These are phyloP conservation scores for Polyodon spathula DNA, from an alignment of 2,113 vertebrate genomes.

Conservation along the genomic window DNA sequence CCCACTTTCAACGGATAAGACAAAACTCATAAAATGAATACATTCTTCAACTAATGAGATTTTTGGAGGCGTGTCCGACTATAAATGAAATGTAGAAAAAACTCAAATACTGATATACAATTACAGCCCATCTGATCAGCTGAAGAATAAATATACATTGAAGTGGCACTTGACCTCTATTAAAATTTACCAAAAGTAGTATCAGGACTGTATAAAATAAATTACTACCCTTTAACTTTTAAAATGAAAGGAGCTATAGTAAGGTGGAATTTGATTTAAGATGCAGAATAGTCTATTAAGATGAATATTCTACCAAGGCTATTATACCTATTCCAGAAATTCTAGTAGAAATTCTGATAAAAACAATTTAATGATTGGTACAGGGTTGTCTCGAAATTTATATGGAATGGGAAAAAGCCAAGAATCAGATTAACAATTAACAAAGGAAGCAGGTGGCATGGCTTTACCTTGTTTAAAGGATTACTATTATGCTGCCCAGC, in stretches of 20 bases:
- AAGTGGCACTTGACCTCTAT: too few species aligned
- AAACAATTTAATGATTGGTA: not conserved
- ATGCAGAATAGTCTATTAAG: not conserved
- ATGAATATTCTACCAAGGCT: not conserved
- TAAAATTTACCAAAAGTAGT: too few species aligned
- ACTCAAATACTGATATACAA: not conserved
- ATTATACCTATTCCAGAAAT: too few species aligned
- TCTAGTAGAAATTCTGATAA: not conserved
- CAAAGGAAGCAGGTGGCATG: not conserved
- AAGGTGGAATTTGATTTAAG: not conserved
- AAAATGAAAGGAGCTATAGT: too few species aligned
- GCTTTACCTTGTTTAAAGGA: not conserved
- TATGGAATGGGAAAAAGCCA: not conserved
- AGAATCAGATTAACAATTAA: not conserved
- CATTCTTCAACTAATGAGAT: not conserved
- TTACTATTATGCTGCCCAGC: not conserved
- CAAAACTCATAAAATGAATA: constrained; percentile 1
- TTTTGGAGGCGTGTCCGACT: constrained; percentile 2
- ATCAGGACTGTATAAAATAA: too few species aligned
- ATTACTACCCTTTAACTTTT: too few species aligned
- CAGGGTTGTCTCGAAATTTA: not conserved
- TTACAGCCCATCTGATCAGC: too few species aligned
- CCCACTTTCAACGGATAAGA: not conserved
- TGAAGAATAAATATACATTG: too few species aligned
- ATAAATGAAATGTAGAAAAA: constrained; percentile 9